Base-by-base conservation (phyloP, 2,797 vertebrate genomes). In the Avahi laniger region DNA sequence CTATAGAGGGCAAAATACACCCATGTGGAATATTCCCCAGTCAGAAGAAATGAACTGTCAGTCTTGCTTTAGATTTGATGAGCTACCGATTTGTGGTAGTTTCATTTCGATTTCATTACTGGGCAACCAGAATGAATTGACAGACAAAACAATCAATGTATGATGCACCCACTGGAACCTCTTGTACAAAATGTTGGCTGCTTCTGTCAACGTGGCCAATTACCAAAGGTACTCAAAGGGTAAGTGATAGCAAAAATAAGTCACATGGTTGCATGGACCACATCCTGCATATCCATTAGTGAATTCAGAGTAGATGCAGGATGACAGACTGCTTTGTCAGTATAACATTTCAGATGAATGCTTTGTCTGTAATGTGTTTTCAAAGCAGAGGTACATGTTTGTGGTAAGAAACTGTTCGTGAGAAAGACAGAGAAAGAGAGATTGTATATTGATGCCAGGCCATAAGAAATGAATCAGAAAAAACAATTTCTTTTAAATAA, bases 101-200 rank as follows among this genome's bases (percentile, higher is more conserved):
- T 98, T 97, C 82, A 96, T 97, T 98, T 98, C 24, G 4, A 81
- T 98, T 93, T 97, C 96, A 96, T 98, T 98, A 97, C 92, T 84
- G 81, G 95, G 94, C 73, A 97, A 98, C 95, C 76, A 96, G 95
- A 97, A 98, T 97, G 88, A 97, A 98, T 95, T 91, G 91, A 96
- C 95, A 97, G 94, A 96, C 93, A 97, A 98, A 97, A 93, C 94
- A 97, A 98, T 98, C 97, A 97, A 89, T 78, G 65, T 76, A 91
- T 75, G 97, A 97, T 96, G 91, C 48, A 93, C 85, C 65, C 97
- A 72, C 52, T 97, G 97, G 96, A 98, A 97, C 93, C 94, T 97
- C 92, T 96, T 93, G 95, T 95, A 91, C 35, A 63, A 94, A 97
- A 92, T 75, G 75, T 91, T 97, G 97, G 46, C 75, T 96, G 93